Percentiles rank a stretch among this genome's conserved stretches.
Conservation (phyloP, 1,140 invertebrate genomes). For the Orius laevigatus region DNA sequence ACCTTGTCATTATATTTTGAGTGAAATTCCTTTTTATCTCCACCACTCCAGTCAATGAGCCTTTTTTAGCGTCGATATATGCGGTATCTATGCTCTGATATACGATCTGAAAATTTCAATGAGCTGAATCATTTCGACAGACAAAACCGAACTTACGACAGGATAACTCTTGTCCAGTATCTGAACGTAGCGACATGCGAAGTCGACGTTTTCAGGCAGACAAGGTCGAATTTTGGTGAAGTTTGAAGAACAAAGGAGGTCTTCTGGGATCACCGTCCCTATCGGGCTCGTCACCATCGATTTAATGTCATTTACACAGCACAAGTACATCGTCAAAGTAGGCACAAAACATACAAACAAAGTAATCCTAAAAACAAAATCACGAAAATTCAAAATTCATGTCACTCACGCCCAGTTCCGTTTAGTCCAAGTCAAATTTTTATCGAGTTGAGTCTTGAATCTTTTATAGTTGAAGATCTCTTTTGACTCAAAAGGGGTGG, state of each 20-base stretch:
- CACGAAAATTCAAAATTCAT: too few species aligned
- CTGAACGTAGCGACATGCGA: too few species aligned
- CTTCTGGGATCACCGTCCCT: too few species aligned
- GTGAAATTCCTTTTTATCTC: constrained; percentile 1
- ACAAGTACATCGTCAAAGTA: constrained; percentile 37
- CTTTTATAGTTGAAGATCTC: constrained; percentile 7
- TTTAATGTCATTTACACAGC: constrained; percentile 26
- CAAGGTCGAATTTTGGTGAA: too few species aligned
- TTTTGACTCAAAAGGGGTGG: constrained; percentile 11
- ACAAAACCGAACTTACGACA: too few species aligned
- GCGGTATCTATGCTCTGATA: not conserved
- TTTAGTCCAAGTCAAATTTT: constrained; percentile 76
- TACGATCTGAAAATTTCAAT: constrained; percentile 1
- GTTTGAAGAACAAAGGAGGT: too few species aligned
- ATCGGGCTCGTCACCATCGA: too few species aligned
- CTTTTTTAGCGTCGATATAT: not conserved
- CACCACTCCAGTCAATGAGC: not conserved
- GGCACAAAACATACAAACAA: constrained; percentile 39
- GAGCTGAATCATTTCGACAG: too few species aligned
- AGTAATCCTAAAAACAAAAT: constrained; percentile 29
- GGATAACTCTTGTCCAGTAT: too few species aligned
- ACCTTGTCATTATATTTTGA: not conserved
- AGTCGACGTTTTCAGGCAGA: too few species aligned
- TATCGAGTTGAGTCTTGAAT: constrained; percentile 59
- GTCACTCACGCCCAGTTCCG: constrained; percentile 68